Evolutionary conservation across 2,113 vertebrate genomes (phyloP).

Genomic region (Catagonus wagneri): DNA sequence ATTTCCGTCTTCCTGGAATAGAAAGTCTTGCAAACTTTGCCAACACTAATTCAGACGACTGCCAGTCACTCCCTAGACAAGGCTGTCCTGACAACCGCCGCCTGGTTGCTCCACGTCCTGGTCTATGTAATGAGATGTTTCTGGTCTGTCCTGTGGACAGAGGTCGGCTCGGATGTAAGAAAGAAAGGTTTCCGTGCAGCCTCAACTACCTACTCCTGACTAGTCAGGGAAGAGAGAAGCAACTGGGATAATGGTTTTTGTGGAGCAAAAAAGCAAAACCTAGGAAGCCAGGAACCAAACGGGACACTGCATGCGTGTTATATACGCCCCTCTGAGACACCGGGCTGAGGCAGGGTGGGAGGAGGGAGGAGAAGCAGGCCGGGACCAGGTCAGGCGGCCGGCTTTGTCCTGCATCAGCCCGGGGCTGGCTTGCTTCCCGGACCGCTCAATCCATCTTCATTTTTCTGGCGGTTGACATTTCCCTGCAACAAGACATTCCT

Average conservation of each 20-base stretch:
- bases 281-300: conserved; percentile 37
- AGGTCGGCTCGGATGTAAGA: neutral
- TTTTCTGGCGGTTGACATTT: conserved; percentile 57
- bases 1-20: conserved; percentile 73
- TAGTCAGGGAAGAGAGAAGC: neutral
- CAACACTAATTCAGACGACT: conserved; percentile 63
- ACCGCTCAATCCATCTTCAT: conserved; percentile 65
- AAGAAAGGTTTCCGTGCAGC: neutral
- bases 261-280: neutral
- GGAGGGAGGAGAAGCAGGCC: neutral
- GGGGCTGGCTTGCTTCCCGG: conserved; percentile 55
- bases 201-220: neutral
- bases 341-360: neutral
- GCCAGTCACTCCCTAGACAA: conserved; percentile 56
- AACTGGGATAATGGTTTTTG: neutral
- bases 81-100: conserved; percentile 41
- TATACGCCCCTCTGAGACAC: neutral
- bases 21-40: conserved; percentile 43
- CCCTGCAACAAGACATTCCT: conserved; percentile 58
- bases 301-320: neutral
- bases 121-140: neutral
- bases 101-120: conserved; percentile 4
- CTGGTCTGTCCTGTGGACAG: neutral
- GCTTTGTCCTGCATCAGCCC: conserved; percentile 25
- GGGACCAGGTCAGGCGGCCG: neutral